These are phyloP conservation scores for Drusus annulatus DNA, from an alignment of 1,140 invertebrate species.

Conservation along the genomic window DNA sequence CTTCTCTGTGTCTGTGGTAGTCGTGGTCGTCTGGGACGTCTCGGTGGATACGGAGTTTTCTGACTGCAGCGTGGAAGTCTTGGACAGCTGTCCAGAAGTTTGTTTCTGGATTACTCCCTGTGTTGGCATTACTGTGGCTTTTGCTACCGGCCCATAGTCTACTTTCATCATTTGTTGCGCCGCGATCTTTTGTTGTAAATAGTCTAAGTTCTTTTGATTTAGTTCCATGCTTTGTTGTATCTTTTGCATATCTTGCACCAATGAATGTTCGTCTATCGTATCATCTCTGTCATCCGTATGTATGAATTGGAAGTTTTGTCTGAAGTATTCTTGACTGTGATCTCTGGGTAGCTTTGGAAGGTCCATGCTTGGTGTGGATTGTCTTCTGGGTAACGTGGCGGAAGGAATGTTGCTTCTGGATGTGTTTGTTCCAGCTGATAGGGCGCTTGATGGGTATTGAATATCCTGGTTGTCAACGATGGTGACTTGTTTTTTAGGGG, in stretches of 20 bases:
- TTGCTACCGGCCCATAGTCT: conserved; percentile 60
- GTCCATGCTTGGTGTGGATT: conserved; percentile 54
- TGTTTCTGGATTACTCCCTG: conserved; percentile 63
- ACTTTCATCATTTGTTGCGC: conserved; percentile 67
- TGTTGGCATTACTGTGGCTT: conserved; percentile 58
- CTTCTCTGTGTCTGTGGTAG: conserved; percentile 71
- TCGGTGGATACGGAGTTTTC: conserved; percentile 70
- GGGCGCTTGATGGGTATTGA: conserved; percentile 31
- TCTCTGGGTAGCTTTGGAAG: conserved; percentile 51
- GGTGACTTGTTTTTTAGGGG: conserved; percentile 57
- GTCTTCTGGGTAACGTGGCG: conserved; percentile 43
- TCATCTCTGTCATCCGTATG: conserved; percentile 71
- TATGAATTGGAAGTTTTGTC: conserved; percentile 71
- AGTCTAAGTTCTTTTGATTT: conserved; percentile 69
- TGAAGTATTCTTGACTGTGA: conserved; percentile 71
- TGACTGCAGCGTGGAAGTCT: conserved; percentile 70
- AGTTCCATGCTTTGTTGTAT: conserved; percentile 71
- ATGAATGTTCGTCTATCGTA: conserved; percentile 66
- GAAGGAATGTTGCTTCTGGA: conserved; percentile 46
- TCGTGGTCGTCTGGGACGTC: conserved; percentile 67
- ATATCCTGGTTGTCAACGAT: conserved; percentile 48
- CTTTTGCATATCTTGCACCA: conserved; percentile 66
- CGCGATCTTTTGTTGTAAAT: conserved; percentile 70
- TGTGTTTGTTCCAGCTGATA: conserved; percentile 17
- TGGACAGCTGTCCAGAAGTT: conserved; percentile 64